Evolutionary conservation across 1,140 invertebrate genomes (phyloP).

Genomic region (Phthorimaea operculella): DNA sequence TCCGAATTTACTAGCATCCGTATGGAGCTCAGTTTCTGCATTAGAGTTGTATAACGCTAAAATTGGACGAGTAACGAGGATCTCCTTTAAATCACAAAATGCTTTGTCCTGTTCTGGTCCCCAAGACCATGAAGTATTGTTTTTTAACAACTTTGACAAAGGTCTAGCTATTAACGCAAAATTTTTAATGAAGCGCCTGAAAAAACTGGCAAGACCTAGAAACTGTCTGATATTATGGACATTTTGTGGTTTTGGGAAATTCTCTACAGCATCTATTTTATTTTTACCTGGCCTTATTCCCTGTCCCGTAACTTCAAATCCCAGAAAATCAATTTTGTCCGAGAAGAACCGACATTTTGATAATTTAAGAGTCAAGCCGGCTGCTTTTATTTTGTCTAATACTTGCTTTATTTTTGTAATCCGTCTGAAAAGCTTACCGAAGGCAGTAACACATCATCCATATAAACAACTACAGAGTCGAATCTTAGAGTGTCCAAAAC

Average conservation of each 20-base stretch:
- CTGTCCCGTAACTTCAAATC: not conserved
- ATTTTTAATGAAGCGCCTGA: constrained; percentile 1
- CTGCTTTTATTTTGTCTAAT: not conserved
- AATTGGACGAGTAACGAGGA: not conserved
- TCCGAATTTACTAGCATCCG: not conserved
- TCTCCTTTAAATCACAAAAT: not conserved
- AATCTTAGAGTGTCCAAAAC: not conserved
- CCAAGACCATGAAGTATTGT: not conserved
- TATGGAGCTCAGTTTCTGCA: not conserved
- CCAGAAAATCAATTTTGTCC: not conserved
- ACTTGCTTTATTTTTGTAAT: not conserved
- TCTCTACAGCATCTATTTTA: not conserved
- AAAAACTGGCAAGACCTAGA: constrained; percentile 1
- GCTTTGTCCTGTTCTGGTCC: not conserved
- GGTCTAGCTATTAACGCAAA: not conserved
- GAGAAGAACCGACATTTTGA: not conserved
- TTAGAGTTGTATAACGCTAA: constrained; percentile 3
- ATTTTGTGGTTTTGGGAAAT: not conserved
- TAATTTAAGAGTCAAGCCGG: not conserved
- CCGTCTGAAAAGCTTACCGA: not conserved
- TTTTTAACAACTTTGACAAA: constrained; percentile 4
- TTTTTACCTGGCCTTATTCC: not conserved
- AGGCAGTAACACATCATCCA: not conserved
- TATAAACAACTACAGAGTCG: not conserved
- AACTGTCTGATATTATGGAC: constrained; percentile 2